Conservation (phyloP, 2,113 vertebrate species). For the Leucosticte australis region DNA sequence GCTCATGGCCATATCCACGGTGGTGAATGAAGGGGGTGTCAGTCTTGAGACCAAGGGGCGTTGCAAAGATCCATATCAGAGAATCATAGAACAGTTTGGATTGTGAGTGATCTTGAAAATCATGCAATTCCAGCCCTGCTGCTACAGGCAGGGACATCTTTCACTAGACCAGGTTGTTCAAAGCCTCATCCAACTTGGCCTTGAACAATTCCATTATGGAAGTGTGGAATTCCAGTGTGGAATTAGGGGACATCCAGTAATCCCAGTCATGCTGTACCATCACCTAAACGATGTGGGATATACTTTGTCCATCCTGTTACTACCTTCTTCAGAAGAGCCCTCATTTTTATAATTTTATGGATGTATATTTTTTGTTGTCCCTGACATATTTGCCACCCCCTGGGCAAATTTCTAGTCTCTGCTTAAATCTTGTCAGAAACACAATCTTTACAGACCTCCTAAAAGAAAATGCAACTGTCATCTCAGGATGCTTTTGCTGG, state of each 20-base stretch:
- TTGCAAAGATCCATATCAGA: background rate
- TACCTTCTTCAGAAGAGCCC: background rate
- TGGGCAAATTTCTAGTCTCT: background rate
- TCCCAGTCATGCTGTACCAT: background rate
- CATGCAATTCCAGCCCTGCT: background rate
- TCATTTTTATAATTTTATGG: background rate
- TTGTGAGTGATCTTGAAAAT: background rate
- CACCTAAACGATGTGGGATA: background rate
- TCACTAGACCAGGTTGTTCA: background rate
- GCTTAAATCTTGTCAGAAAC: background rate
- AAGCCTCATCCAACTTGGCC: background rate
- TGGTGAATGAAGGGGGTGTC: background rate
- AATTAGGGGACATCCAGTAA: background rate
- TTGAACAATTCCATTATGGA: background rate
- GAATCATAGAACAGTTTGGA: background rate
- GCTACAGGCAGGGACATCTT: background rate
- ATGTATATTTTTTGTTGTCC: background rate
- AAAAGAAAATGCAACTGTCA: background rate
- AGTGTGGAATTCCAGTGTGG: too few species aligned
- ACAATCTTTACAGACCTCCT: background rate
- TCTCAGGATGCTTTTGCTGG: background rate
- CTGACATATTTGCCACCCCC: background rate
- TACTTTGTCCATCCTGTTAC: accelerated
- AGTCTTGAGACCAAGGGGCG: background rate
- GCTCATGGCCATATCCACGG: background rate